phyloP scores from a whole-genome alignment of 2,888 invertebrate species.

The Pandemis corylana region DNA sequence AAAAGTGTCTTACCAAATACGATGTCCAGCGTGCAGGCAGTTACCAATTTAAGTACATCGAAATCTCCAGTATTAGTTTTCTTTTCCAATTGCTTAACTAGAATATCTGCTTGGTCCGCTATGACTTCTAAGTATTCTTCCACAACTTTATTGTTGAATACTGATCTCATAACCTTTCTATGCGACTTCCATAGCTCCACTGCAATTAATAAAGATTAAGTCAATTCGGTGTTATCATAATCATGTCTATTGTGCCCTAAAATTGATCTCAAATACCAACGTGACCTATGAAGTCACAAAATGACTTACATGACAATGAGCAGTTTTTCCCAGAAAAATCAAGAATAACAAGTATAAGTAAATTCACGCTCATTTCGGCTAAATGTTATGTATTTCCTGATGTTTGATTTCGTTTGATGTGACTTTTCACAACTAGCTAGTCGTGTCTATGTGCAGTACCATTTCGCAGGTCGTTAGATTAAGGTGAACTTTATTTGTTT shows the following conservation, averaged over 20 bases:
- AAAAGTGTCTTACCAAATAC: conserved; percentile 82
- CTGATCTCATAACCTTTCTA: conserved; percentile 86
- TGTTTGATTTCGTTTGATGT: not conserved
- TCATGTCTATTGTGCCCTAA: not conserved
- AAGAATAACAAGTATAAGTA: not conserved
- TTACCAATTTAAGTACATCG: conserved; percentile 82
- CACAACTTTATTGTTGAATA: conserved; percentile 87
- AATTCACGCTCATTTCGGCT: not conserved
- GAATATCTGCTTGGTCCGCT: conserved; percentile 81
- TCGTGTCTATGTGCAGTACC: not conserved
- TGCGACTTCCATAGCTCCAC: conserved; percentile 86
- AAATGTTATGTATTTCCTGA: not conserved
- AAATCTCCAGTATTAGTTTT: conserved; percentile 66
- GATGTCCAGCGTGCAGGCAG: conserved; percentile 86
- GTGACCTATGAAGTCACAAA: not conserved
- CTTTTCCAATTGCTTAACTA: conserved; percentile 76
- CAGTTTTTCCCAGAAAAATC: not conserved
- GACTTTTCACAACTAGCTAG: conserved; percentile 14
- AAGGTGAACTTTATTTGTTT: not conserved
- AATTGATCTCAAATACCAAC: not conserved
- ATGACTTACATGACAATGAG: not conserved
- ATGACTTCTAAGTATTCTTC: conserved; percentile 87
- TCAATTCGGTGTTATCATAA: not conserved
- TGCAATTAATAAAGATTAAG: conserved; percentile 51
- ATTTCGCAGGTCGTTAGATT: not conserved